Base-by-base conservation (phyloP, 35 echinoderm and acorn worm species). In the Ptychodera flava region DNA sequence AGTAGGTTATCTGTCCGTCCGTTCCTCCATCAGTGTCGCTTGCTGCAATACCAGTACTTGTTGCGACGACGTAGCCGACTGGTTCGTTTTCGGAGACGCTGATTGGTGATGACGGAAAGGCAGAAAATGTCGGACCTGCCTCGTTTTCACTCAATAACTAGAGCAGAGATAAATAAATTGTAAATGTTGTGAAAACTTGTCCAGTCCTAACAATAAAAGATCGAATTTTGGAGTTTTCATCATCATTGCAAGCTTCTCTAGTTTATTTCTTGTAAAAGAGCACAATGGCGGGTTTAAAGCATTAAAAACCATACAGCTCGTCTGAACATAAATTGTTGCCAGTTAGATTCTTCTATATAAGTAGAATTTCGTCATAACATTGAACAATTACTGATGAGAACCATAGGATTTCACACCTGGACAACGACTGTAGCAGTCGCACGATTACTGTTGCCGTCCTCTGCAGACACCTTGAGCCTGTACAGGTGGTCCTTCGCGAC, bases 21-120 rank as follows among this genome's bases (percentile, higher is more conserved):
- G 86, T 88, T 29, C 96, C 96, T 36, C 90, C 76, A 76, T 99
- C 96, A 82, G 77, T 87, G 88, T 99, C 96, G 14, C 85, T 88
- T 28, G 96, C 96, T 34, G 77, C 27, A 30, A 94, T 64, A 64
- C 22, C 45, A 12, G 45, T 22, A 64, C 45, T 64, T 6, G 45
- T 22, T 64, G 22, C 22, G 22, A 64, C 45, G 45, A 64, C 45
- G 22, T 12, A 64, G 6, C 45, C 45, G 45, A 64, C 22, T 64
- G 45, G 45, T 12, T 64, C 45, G 45, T 64, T 64, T 64, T 64
- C 45, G 6, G 45, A 64, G 6, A 64, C 22, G 45, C 6, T 64
- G 45, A 64, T 22, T 64, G 45, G 45, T 64, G 45, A 64, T 64
- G 45, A 64, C 45, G 45, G 45, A 64, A 64, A 64, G 45, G 45